Evolutionary conservation across 2,797 vertebrate species (phyloP).

Genomic region (Rousettus madagascariensis): DNA sequence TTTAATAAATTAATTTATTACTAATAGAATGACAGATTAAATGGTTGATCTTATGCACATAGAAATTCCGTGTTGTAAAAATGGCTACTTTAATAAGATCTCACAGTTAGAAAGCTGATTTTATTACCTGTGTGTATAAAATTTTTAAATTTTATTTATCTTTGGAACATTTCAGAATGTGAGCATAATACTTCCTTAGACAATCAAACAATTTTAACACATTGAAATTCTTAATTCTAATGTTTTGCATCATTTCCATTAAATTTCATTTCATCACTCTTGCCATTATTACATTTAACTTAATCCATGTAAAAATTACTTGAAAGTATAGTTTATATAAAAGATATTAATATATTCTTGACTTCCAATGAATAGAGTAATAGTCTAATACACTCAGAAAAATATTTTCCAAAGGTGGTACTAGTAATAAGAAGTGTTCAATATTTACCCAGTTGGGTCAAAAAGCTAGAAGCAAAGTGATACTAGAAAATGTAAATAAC

Average conservation of each 20-base stretch:
- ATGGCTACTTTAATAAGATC: background rate
- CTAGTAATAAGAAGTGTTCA: slow-evolving; percentile 8
- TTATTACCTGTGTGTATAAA: slow-evolving; percentile 69
- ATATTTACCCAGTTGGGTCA: background rate
- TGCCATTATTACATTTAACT: slow-evolving; percentile 80
- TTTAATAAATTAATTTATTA: background rate
- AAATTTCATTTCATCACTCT: slow-evolving; percentile 74
- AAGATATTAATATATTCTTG: slow-evolving; percentile 71
- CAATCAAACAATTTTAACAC: slow-evolving; percentile 68
- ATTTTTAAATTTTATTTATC: slow-evolving; percentile 41
- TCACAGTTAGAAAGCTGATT: slow-evolving; percentile 32
- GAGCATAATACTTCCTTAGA: slow-evolving; percentile 46
- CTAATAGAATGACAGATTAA: background rate
- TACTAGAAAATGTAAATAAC: slow-evolving; percentile 19
- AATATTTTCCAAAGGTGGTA: slow-evolving; percentile 60
- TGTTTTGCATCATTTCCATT: slow-evolving; percentile 77
- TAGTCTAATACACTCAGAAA: slow-evolving; percentile 67
- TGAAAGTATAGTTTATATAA: slow-evolving; percentile 70
- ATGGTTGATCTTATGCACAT: background rate
- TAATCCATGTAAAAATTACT: slow-evolving; percentile 79
- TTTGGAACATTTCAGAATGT: slow-evolving; percentile 51
- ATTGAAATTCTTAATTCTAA: slow-evolving; percentile 74
- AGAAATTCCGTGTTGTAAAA: background rate
- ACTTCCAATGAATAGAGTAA: slow-evolving; percentile 76
- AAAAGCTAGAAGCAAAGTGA: slow-evolving; percentile 57